Conservation (phyloP, 2,113 vertebrate species). For the Cebus imitator region DNA sequence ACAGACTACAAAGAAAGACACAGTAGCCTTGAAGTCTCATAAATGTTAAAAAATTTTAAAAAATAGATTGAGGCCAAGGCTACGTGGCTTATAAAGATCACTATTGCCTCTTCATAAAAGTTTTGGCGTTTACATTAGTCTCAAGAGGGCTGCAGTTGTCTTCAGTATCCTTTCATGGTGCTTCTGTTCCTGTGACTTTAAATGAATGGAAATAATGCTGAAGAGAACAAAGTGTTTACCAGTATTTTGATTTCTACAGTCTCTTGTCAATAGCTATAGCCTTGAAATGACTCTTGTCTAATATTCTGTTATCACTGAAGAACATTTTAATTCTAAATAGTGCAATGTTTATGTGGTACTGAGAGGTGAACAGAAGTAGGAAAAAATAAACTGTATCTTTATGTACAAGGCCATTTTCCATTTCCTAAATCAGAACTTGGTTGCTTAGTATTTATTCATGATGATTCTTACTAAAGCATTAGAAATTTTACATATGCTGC, state of each 20-base stretch:
- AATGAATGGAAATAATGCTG: background rate
- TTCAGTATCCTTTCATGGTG: background rate
- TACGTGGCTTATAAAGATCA: background rate
- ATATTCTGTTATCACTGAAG: constrained; percentile 28
- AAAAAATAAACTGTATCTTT: background rate
- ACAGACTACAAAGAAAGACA: background rate
- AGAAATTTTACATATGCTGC: background rate
- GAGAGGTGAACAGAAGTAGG: background rate
- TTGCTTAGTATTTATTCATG: constrained; percentile 11
- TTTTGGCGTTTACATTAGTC: constrained; percentile 1
- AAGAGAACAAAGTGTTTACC: constrained; percentile 35
- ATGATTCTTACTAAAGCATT: background rate
- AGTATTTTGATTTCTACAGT: constrained; percentile 23
- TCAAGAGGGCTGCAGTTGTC: background rate
- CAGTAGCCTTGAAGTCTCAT: background rate
- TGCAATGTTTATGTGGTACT: background rate
- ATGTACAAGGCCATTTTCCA: background rate
- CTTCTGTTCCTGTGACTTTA: constrained; percentile 21
- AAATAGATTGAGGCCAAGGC: background rate
- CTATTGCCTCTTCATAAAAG: background rate
- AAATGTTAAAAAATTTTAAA: background rate
- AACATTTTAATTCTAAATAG: background rate
- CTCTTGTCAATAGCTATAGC: background rate
- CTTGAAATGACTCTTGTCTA: constrained; percentile 39
- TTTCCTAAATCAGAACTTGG: background rate